Conservation (phyloP, 2,797 vertebrate species). For the Lepilemur ruficaudatus region DNA sequence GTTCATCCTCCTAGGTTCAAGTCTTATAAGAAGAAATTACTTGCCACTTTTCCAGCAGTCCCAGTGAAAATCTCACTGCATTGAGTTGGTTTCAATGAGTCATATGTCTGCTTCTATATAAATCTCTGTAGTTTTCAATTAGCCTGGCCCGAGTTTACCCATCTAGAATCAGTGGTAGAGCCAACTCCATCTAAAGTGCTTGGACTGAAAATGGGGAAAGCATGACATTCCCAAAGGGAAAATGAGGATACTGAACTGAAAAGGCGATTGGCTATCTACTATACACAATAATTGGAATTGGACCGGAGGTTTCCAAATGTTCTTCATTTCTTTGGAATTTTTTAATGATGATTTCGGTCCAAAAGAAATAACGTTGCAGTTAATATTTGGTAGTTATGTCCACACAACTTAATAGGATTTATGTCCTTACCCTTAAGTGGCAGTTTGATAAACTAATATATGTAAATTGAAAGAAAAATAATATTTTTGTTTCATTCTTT, state of each 20-base stretch:
- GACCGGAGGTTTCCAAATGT: neutral
- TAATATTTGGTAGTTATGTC: neutral
- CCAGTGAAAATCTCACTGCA: neutral
- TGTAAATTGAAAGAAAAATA: neutral
- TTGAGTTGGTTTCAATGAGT: neutral
- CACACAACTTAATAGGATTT: neutral
- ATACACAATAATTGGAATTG: neutral
- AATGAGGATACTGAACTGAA: neutral
- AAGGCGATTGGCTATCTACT: neutral
- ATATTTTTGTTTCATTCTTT: neutral
- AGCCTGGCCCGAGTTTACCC: neutral
- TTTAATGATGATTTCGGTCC: neutral
- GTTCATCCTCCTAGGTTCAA: neutral
- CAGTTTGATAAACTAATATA: neutral
- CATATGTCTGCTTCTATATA: neutral
- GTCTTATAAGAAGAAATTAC: neutral
- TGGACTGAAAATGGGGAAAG: neutral
- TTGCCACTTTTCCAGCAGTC: neutral
- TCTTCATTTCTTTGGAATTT: conserved; percentile 9
- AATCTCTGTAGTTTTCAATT: neutral
- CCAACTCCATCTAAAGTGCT: neutral
- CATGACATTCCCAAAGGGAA: neutral
- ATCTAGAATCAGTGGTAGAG: neutral
- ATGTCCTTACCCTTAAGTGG: neutral
- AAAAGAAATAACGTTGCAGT: neutral